Evolutionary conservation across 2,797 vertebrate genomes (phyloP).

Genomic region (Yasuhikotakia modesta): DNA sequence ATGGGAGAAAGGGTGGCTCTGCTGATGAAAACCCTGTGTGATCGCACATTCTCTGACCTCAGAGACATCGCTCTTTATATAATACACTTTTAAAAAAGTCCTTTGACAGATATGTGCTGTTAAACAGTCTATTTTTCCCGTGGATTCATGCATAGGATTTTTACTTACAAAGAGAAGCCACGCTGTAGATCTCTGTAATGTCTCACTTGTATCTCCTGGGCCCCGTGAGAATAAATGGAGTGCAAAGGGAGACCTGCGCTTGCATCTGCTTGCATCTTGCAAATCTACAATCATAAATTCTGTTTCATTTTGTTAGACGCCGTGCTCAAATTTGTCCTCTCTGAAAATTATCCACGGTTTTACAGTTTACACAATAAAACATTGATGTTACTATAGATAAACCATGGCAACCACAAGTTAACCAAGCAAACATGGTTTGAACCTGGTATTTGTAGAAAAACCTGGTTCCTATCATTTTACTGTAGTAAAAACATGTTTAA

Average conservation of each 20-base stretch:
- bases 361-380: too few species aligned
- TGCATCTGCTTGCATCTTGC: not conserved
- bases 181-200: not conserved
- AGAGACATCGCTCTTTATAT: slow-evolving; percentile 44
- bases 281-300: not conserved
- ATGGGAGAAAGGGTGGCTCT: slow-evolving; percentile 36
- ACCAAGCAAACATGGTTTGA: too few species aligned
- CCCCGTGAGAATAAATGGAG: not conserved
- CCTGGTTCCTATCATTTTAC: too few species aligned
- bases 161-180: not conserved
- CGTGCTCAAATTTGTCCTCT: not conserved
- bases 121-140: not conserved
- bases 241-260: not conserved
- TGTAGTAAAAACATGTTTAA: too few species aligned
- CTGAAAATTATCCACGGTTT: too few species aligned
- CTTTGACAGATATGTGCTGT: slow-evolving; percentile 8
- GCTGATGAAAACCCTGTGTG: slow-evolving; percentile 43
- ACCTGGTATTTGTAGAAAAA: too few species aligned
- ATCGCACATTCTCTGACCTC: slow-evolving; percentile 46
- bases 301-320: not conserved
- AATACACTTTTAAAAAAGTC: slow-evolving; percentile 15
- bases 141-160: not conserved
- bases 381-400: too few species aligned
- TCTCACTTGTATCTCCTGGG: not conserved
- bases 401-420: too few species aligned